phyloP scores from a whole-genome alignment of 1,140 invertebrate species.

The Zaprionus davidi region DNA sequence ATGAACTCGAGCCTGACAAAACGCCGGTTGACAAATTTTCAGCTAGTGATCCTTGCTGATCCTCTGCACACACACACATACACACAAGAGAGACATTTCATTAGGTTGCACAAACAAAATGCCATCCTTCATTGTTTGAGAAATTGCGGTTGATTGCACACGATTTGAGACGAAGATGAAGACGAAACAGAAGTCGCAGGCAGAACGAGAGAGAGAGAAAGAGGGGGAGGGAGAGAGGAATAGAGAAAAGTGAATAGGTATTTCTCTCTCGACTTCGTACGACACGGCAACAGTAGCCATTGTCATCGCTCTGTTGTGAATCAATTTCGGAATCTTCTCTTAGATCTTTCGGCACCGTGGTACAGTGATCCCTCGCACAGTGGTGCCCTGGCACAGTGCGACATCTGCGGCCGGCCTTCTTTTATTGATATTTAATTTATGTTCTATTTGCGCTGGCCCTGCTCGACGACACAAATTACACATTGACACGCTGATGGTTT shows the following conservation, averaged over 20 bases:
- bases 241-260: conserved; percentile 33
- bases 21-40: conserved; percentile 72
- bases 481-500: conserved; percentile 82
- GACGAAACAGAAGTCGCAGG: background rate
- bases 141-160: conserved; percentile 83
- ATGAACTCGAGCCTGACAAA: conserved; percentile 66
- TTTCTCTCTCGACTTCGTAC: conserved; percentile 48
- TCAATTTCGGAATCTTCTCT: conserved; percentile 41
- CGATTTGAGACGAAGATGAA: conserved; percentile 59
- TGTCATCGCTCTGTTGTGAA: conserved; percentile 23
- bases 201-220: background rate
- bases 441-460: conserved; percentile 51
- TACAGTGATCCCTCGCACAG: conserved; percentile 6
- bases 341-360: conserved; percentile 21
- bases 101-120: conserved; percentile 77
- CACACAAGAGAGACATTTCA: conserved; percentile 54
- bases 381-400: conserved; percentile 13
- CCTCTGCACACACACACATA: conserved; percentile 37
- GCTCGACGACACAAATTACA: conserved; percentile 73
- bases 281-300: conserved; percentile 58
- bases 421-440: conserved; percentile 83
- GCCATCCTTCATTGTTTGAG: conserved; percentile 69
- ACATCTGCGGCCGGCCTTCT: conserved; percentile 41
- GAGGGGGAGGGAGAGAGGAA: background rate
- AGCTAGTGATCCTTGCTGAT: conserved; percentile 63